Evolutionary conservation across 2,888 invertebrate genomes (phyloP), one percentile per base, ranked within the genome.

Genomic region (Desoria tigrina): DNA sequence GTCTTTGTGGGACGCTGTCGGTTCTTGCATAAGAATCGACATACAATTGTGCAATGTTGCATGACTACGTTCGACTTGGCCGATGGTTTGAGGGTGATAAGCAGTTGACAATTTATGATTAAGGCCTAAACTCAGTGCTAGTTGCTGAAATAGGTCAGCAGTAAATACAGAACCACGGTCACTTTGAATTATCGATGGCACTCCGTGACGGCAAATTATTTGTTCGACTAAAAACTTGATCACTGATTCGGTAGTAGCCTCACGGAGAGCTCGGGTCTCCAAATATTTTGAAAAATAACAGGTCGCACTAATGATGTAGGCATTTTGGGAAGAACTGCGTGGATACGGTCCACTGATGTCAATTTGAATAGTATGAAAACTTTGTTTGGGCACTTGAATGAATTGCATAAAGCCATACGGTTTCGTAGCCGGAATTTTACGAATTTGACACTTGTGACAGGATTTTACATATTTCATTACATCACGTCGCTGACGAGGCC

Each of bases 151-250:
- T 7, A 55, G 21, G 4, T 28, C 37, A n/a, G 32, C 9, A n/a
- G 55, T 55, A 32, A 55, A 55, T 7, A 32, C 21, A 4, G 55
- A 32, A 4, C 55, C 55, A 7, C 24, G 6, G 26, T 55, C 55
- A n/a, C n/a, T n/a, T 9, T 27, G 37, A 32, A 55, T n/a, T n/a
- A 32, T 32, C 4, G 16, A 32, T 9, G 55, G 55, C 18, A 28
- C 7, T 7, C 32, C 55, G 21, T 32, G 21, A 7, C 55, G 37
- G n/a, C 32, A 27, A 32, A 55, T 18, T 4, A 55, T 32, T 32
- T 21, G 37, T 18, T 55, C 37, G 4, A 55, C 37, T 32, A 55
- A 21, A 32, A 55, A 55, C 26, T 32, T 55, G 7, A 18, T 21
- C 7, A 55, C n/a, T n/a, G 18, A 32, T 16, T 27, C 18, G 14